Evolutionary conservation across 2,113 vertebrate genomes (phyloP).

Genomic region (Trogon surrucura): DNA sequence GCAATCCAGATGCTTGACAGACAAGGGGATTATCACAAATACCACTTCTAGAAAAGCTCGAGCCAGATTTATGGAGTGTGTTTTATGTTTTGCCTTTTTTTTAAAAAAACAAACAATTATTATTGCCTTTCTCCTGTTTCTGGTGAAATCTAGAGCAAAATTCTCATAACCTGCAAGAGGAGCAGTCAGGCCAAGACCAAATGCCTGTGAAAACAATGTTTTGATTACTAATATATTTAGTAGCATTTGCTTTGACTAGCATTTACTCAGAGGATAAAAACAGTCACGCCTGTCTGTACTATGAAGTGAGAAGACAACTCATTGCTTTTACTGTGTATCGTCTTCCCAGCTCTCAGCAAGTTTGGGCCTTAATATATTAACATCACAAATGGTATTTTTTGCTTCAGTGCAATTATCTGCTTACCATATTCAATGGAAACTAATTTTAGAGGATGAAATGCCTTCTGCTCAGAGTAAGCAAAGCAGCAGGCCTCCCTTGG

Average conservation of each 20-base stretch:
- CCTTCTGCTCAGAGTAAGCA: background rate
- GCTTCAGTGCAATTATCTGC: background rate
- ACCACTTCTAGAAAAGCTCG: background rate
- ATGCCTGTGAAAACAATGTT: background rate
- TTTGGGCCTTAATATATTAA: background rate
- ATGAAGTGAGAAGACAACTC: background rate
- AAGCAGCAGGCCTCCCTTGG: background rate
- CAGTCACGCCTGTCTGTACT: background rate
- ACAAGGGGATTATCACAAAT: background rate
- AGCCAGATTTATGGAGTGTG: background rate
- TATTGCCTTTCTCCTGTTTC: background rate
- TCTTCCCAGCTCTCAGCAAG: background rate
- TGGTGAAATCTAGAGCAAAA: background rate
- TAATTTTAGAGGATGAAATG: background rate
- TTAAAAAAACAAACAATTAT: background rate
- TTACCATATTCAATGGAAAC: background rate
- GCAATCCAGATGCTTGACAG: background rate
- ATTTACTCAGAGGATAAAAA: background rate
- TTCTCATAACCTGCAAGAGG: background rate
- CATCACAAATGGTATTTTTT: background rate
- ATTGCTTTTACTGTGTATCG: background rate
- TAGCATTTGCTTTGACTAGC: background rate
- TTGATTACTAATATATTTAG: background rate
- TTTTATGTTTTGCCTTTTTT: background rate
- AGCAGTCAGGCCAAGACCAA: background rate